These are phyloP conservation scores for Sinocyclocheilus maitianheensis DNA, from an alignment of 2,113 vertebrate genomes.

Conservation along the genomic window DNA sequence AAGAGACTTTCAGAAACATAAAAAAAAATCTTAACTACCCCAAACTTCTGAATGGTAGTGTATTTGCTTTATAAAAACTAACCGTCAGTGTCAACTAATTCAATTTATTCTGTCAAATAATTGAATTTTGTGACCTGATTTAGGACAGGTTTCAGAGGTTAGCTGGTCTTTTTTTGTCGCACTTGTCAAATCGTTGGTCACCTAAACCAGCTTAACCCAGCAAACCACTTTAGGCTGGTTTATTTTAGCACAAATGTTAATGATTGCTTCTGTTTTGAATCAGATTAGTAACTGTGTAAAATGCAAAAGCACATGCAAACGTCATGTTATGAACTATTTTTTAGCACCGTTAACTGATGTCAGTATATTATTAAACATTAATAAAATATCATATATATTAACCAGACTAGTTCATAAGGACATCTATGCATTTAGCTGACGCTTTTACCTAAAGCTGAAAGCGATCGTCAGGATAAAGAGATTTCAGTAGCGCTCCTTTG, in stretches of 20 bases:
- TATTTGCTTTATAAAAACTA: too few species aligned
- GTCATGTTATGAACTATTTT: background rate
- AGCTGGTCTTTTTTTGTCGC: background rate
- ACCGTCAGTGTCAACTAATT: too few species aligned
- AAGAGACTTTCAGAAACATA: too few species aligned
- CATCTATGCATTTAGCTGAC: background rate
- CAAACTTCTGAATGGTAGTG: too few species aligned
- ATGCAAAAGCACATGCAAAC: background rate
- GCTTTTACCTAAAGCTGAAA: background rate
- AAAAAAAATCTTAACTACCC: too few species aligned
- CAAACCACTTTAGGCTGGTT: background rate
- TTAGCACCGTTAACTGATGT: background rate
- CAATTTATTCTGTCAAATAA: too few species aligned
- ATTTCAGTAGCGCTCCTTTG: conserved; percentile 1
- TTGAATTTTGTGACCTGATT: background rate
- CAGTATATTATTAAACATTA: background rate
- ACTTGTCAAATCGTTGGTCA: background rate
- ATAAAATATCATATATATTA: background rate
- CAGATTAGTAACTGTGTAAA: background rate
- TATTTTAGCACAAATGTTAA: background rate
- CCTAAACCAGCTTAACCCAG: background rate
- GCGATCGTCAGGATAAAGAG: background rate
- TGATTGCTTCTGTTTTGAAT: background rate
- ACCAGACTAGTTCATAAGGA: background rate
- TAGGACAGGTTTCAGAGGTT: background rate